Percentiles rank a stretch among this genome's conserved stretches.
These are phyloP conservation scores for Choloepus hoffmanni DNA, from an alignment of 2,113 vertebrate genomes.

Conservation along the genomic window DNA sequence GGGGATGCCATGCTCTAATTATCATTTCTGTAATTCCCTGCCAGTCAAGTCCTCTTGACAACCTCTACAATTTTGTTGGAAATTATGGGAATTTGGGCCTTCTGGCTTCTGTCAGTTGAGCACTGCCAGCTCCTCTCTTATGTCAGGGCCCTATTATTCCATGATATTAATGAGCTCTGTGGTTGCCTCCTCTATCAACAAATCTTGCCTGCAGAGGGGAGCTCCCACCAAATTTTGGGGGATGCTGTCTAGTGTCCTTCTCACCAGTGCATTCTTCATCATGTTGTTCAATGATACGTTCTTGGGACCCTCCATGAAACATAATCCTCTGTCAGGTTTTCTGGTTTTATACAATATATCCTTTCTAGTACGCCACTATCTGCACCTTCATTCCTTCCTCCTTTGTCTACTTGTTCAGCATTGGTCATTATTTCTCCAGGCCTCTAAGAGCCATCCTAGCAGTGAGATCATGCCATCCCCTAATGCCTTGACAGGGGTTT, in stretches of 20 bases:
- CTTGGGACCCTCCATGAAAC: not conserved
- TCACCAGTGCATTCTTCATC: not conserved
- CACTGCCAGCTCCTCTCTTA: not conserved
- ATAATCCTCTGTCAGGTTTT: not conserved
- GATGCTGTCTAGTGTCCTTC: not conserved
- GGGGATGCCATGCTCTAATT: not conserved
- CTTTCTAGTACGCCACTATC: not conserved
- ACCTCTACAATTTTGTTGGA: not conserved
- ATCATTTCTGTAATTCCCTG: not conserved
- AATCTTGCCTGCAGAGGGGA: not conserved
- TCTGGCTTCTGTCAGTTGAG: not conserved
- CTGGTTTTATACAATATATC: not conserved
- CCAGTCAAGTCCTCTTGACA: not conserved
- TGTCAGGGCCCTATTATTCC: not conserved
- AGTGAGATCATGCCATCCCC: accelerated
- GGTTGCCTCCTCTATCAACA: not conserved
- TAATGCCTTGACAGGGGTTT: not conserved
- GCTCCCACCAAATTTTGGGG: too few species aligned
- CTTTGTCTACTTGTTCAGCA: not conserved
- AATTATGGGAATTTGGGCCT: not conserved
- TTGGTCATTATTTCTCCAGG: not conserved
- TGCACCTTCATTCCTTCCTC: not conserved
- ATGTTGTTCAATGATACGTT: not conserved
- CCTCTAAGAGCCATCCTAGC: not conserved
- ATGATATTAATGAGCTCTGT: not conserved